These are phyloP conservation scores for Trichoplusia ni DNA, from an alignment of 1,140 invertebrate species.

Conservation along the genomic window DNA sequence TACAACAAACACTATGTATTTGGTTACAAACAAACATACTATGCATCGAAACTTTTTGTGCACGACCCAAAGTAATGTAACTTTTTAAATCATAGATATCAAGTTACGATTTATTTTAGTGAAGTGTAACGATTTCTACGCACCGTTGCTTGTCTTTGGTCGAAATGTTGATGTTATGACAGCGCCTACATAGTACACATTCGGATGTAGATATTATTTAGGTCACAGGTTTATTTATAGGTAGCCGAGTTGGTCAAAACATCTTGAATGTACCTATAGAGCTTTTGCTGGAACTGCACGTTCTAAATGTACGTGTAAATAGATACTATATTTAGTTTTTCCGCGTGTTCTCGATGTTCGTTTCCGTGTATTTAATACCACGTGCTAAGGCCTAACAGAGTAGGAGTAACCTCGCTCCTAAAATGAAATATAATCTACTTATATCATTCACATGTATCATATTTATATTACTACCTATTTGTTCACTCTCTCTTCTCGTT, in stretches of 20 bases:
- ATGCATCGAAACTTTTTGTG: slow-evolving; percentile 27
- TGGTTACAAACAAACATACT: slow-evolving; percentile 43
- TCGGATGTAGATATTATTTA: not conserved
- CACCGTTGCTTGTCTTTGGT: not conserved
- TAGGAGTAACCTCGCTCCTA: too few species aligned
- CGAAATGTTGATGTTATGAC: not conserved
- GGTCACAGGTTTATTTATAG: slow-evolving; percentile 3
- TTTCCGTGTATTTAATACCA: too few species aligned
- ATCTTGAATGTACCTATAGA: too few species aligned
- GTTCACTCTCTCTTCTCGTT: too few species aligned
- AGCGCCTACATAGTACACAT: not conserved
- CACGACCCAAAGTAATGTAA: not conserved
- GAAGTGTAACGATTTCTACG: slow-evolving; percentile 31
- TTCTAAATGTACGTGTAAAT: too few species aligned
- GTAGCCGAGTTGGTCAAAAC: not conserved
- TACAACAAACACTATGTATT: slow-evolving; percentile 37
- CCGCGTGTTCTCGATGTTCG: too few species aligned
- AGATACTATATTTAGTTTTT: too few species aligned
- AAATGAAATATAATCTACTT: too few species aligned
- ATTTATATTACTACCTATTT: too few species aligned
- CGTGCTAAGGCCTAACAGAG: too few species aligned
- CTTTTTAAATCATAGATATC: slow-evolving; percentile 19
- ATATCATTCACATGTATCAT: too few species aligned
- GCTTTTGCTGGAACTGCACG: too few species aligned
- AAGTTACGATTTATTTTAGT: slow-evolving; percentile 15